These are phyloP conservation scores for Epinotia nisella DNA, from an alignment of 2,888 invertebrate species.

Conservation along the genomic window DNA sequence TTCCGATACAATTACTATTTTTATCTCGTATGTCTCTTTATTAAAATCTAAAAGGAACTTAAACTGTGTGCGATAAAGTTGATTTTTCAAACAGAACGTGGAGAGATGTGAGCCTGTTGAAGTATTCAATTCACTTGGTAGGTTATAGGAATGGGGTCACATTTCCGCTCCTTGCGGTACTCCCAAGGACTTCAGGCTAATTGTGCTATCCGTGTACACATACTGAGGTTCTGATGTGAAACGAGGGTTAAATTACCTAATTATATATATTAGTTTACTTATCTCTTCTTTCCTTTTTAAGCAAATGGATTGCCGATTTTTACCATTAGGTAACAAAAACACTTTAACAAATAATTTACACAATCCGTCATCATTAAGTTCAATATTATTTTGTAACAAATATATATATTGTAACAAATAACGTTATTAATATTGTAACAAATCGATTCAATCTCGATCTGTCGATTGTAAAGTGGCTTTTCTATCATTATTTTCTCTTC, in stretches of 20 bases:
- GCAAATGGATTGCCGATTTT: too few species aligned
- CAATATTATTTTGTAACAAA: neutral
- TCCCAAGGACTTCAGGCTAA: slow-evolving; percentile 16
- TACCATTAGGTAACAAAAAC: too few species aligned
- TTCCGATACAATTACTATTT: neutral
- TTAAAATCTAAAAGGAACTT: neutral
- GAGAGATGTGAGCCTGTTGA: slow-evolving; percentile 7
- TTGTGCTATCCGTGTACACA: slow-evolving; percentile 9
- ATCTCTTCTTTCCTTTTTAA: too few species aligned
- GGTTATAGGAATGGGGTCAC: slow-evolving; percentile 21
- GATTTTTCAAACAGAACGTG: neutral
- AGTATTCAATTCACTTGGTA: neutral
- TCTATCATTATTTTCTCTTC: neutral
- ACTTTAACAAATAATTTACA: too few species aligned
- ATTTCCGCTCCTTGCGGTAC: slow-evolving; percentile 14
- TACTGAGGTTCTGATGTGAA: neutral
- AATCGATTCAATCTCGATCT: neutral
- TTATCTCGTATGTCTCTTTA: neutral
- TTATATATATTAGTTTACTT: neutral
- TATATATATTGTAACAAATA: too few species aligned
- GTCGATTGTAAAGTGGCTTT: neutral
- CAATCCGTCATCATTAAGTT: neutral
- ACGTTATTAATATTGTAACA: too few species aligned
- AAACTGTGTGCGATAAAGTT: neutral
- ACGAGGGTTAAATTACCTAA: neutral